Conservation (phyloP, 2,888 invertebrate genomes). For the Zeuzera pyrina region DNA sequence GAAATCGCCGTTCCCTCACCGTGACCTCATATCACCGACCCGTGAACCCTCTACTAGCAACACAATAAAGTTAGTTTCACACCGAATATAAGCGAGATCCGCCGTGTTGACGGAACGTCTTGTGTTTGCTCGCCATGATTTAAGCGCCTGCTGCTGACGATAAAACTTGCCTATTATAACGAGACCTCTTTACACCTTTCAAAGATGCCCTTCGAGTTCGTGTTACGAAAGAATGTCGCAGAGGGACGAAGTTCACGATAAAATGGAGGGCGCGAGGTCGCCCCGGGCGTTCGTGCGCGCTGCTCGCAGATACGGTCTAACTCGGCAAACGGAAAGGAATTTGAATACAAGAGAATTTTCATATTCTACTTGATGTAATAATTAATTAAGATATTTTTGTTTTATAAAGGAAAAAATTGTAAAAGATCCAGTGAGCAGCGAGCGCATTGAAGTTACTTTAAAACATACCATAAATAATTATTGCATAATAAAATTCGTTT, state of each 20-base stretch:
- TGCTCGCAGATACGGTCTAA: conserved; percentile 43
- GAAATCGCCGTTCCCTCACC: conserved; percentile 3
- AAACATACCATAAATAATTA: neutral
- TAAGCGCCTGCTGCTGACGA: conserved; percentile 32
- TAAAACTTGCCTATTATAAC: conserved; percentile 20
- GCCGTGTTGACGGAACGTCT: conserved; percentile 36
- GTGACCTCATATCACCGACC: conserved; percentile 11
- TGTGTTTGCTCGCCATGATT: conserved; percentile 43
- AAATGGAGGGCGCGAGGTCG: conserved; percentile 28
- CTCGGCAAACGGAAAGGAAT: conserved; percentile 34
- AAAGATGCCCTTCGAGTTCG: conserved; percentile 6
- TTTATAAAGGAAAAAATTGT: too few species aligned
- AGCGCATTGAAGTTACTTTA: conserved; percentile 1
- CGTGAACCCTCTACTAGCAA: conserved; percentile 9
- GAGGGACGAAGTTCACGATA: conserved; percentile 24
- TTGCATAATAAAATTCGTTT: neutral
- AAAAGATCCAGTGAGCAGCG: neutral
- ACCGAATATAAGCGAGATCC: conserved; percentile 32
- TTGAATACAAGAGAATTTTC: conserved; percentile 27
- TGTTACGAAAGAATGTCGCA: conserved; percentile 13
- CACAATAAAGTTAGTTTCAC: conserved; percentile 24
- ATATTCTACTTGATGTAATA: conserved; percentile 9
- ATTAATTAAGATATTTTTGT: conserved; percentile 4
- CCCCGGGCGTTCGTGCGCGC: conserved; percentile 57
- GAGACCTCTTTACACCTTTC: conserved; percentile 13